Percentiles rank a stretch among this genome's conserved stretches.
phyloP scores from a whole-genome alignment of 2,113 vertebrate genomes.

The Erpornis zantholeuca region DNA sequence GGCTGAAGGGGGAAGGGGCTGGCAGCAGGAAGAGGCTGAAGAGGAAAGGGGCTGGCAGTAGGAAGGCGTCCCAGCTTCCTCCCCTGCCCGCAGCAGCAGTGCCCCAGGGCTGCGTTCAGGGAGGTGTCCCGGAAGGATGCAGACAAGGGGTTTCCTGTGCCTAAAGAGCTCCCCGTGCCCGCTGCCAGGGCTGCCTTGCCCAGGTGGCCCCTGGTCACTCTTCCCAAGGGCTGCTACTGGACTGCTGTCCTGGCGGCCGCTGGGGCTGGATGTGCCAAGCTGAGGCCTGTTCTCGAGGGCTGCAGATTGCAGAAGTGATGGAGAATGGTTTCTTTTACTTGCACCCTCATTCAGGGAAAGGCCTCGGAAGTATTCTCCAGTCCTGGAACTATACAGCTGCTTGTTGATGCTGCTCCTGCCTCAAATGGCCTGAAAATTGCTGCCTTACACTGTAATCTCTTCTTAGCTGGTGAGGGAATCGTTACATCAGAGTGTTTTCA shows the following conservation, averaged over 20 bases:
- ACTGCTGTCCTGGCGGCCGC: not conserved
- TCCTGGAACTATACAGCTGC: not conserved
- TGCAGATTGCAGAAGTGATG: not conserved
- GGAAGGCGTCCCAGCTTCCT: not conserved
- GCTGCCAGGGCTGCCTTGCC: accelerated
- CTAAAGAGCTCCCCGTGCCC: accelerated
- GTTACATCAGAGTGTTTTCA: not conserved
- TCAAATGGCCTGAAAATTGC: not conserved
- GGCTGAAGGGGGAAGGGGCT: not conserved
- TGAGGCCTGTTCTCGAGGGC: not conserved
- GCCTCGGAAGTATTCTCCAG: not conserved
- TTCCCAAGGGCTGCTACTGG: not conserved
- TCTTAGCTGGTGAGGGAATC: not conserved
- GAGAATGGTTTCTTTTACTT: not conserved
- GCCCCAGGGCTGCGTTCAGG: not conserved
- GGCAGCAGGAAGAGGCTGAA: not conserved
- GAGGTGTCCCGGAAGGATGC: not conserved
- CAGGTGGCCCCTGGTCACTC: not conserved
- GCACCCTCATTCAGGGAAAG: not conserved
- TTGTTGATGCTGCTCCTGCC: not conserved
- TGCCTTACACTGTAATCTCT: not conserved
- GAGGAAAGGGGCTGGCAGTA: too few relatives aligned
- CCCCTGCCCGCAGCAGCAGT: not conserved
- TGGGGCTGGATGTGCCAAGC: not conserved
- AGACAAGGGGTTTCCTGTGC: too few relatives aligned